Evolutionary conservation across 2,797 vertebrate genomes (phyloP).

Genomic region (Muraenolepis orangiensis): DNA sequence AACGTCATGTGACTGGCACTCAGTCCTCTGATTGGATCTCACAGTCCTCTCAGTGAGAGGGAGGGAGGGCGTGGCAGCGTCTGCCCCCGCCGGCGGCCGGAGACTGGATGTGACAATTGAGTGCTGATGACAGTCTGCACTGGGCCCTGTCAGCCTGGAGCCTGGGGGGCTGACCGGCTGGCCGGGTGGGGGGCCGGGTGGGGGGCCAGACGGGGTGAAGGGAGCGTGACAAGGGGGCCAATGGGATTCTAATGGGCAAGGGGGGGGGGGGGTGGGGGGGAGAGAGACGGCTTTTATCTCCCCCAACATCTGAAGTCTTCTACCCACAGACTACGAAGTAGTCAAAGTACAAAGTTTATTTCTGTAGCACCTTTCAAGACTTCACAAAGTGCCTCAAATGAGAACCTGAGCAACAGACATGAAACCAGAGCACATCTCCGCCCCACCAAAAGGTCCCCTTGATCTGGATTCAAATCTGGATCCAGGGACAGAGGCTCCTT

Average conservation of each 20-base stretch:
- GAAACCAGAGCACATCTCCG: no score
- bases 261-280: slow-evolving; percentile 9
- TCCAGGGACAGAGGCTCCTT: no score
- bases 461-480: no score
- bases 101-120: slow-evolving; percentile 73
- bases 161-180: no score
- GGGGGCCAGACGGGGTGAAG: slow-evolving; percentile 15
- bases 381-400: no score
- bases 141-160: slow-evolving; percentile 66
- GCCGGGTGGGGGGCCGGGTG: slow-evolving; percentile 1
- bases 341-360: no score
- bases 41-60: no score
- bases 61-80: slow-evolving; percentile 59
- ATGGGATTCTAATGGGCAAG: slow-evolving; percentile 53
- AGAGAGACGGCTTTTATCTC: slow-evolving; percentile 60
- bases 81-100: slow-evolving; percentile 49
- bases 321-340: not conserved
- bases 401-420: no score
- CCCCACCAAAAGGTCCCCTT: no score
- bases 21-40: not conserved
- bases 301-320: slow-evolving; percentile 4
- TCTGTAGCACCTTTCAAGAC: no score
- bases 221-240: slow-evolving; percentile 34
- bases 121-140: slow-evolving; percentile 68
- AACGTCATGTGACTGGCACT: not conserved